Base-by-base conservation (phyloP, 2,797 vertebrate genomes). In the Ciconia nigra region DNA sequence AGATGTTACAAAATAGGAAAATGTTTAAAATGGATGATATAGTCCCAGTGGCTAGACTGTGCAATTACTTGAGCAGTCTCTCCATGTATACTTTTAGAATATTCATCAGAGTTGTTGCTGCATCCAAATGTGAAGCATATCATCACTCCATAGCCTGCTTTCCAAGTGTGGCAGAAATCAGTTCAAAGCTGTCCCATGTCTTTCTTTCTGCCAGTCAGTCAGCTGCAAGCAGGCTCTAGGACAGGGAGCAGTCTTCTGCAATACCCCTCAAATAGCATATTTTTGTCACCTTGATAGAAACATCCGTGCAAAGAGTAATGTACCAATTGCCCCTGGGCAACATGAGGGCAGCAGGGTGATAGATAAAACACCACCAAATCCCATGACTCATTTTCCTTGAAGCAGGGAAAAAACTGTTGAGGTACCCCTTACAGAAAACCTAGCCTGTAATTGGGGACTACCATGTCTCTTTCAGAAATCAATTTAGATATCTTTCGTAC, bases 401-500 rank as follows among this genome's bases (percentile, higher is more conserved):
- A 73, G 55, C 2, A 55, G 29, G 13, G 18, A 7, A 79, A 51
- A 62, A 80, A 73, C 63, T 4, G 9, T 28, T 41, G 42, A 58
- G 11, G 15, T 80, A 69, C 1, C 8, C 41, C 49, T 49, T 29
- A 57, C 31, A 78, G 52, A 77, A 67, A 90, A 12, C 4, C 5
- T 29, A 76, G 26, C 10, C 29, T 2, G 0, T 46, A 20, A 59
- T 59, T 79, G 1, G 0, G n/a, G 12, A 16, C 28, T n/a, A 33
- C 9, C 7, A 4, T 4, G 7, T 42, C 12, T 67, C 55, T 63
- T 51, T 66, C 41, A 67, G 42, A 83, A 77, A 55, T 37, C 54
- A 55, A 10, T 58, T 62, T 17, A 55, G 10, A 3, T 57, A 12
- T 41, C 37, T 83, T 35, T 19, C 42, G 4, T 51, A 58, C 7